Evolutionary conservation across 1,140 invertebrate species (phyloP), one percentile per base, ranked within the genome.

Genomic region (Panonychus citri): DNA sequence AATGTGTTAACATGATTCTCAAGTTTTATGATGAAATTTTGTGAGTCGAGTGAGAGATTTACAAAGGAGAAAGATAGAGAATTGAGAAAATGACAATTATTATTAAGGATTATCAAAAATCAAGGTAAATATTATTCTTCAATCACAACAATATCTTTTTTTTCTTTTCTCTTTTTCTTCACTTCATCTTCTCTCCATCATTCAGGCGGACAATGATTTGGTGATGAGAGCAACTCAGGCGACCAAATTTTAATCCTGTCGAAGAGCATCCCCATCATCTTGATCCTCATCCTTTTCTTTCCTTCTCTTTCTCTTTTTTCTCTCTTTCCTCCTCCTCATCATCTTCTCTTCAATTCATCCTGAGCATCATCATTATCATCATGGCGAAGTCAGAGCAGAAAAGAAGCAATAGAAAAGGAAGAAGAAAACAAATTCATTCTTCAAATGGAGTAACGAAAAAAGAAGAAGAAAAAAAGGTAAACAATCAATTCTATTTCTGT

Each of bases 201-300:
- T n/a, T 37, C 21, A 54, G 52, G 30, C 52, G 15, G 52, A 54
- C 52, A 37, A 13, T 54, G 52, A 37, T 17, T 17, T 54, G 52
- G 27, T 54, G 52, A 54, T 37, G 19, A n/a, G 37, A 21, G 52
- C 17, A 17, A 54, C 52, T 37, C 52, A 54, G 24, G 28, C 52
- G 34, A 54, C 52, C 30, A 54, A 54, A 40, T 54, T 54, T 26
- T 54, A 26, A 54, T 34, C 30, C 30, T 34, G 30, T 34, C 30
- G 12, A n/a, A n/a, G n/a, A n/a, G n/a, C n/a, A n/a, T n/a, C n/a
- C n/a, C n/a, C n/a, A n/a, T n/a, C n/a, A n/a, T n/a, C n/a, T n/a
- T n/a, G n/a, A n/a, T n/a, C n/a, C n/a, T n/a, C n/a, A n/a, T n/a
- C n/a, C n/a, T n/a, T n/a, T n/a, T n/a, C n/a, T n/a, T n/a, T n/a